A percentile compares a stretch with the other conserved stretches of the same genome.
phyloP scores from a whole-genome alignment of 2,113 vertebrate genomes.

The Tursiops truncatus region DNA sequence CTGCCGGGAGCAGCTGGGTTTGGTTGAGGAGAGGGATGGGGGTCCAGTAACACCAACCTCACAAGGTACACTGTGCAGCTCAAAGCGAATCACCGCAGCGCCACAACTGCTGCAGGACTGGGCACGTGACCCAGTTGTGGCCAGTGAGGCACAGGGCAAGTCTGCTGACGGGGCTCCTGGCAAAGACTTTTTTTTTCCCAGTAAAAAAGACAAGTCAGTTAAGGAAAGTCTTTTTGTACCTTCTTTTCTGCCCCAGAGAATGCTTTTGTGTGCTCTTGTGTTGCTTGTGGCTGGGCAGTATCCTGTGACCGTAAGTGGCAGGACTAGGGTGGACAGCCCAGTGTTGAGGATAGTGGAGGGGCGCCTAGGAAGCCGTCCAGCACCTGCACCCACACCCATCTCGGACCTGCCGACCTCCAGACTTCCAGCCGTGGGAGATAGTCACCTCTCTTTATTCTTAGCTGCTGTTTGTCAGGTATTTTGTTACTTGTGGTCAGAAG shows the following conservation, averaged over 20 bases:
- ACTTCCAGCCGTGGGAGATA: fast-evolving
- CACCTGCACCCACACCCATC: neutral
- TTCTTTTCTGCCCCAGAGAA: neutral
- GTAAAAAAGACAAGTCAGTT: neutral
- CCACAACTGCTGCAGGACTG: neutral
- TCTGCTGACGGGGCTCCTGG: neutral
- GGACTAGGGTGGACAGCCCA: neutral
- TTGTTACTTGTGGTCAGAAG: neutral
- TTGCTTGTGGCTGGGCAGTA: neutral
- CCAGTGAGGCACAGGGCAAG: neutral
- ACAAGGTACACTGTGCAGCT: neutral
- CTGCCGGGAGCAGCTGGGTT: neutral
- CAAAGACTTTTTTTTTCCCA: neutral
- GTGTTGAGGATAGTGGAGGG: neutral
- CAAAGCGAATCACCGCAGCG: neutral
- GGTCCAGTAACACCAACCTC: too few species aligned
- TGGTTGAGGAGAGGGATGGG: neutral
- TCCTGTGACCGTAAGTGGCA: neutral
- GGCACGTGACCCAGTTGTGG: fast-evolving
- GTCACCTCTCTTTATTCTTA: neutral
- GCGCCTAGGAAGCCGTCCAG: neutral
- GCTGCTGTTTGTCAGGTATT: neutral
- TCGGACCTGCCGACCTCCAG: neutral
- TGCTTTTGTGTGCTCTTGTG: neutral
- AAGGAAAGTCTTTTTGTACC: neutral